Base-by-base conservation (phyloP, 53 echinoderm and acorn worm genomes). In the Astropecten irregularis region DNA sequence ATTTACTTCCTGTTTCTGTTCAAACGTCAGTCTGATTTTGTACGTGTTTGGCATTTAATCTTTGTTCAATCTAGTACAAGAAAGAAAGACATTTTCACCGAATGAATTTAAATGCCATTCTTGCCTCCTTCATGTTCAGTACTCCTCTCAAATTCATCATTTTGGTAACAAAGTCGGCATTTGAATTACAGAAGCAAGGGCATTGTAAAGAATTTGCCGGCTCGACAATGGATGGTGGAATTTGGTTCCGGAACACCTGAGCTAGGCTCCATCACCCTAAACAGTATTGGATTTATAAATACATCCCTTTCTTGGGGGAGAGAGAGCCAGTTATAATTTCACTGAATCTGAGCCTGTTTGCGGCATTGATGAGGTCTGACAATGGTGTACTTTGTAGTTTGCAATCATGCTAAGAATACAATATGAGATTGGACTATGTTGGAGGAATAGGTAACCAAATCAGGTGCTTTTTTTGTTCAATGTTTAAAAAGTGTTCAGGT, bases 321-420 rank as follows among this genome's bases (percentile, higher is more conserved):
- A 52, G 71, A 71, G 36, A 2, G 31, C 4, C 33, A n/a, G 9
- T 71, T 29, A 16, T 42, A 2, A 6, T 22, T 52, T 14, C 71
- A 27, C n/a, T 50, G 49, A 71, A 71, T 52, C 7, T 52, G 51
- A 49, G 9, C 71, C 21, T 9, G n/a, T n/a, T n/a, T n/a, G n/a
- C n/a, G n/a, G n/a, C n/a, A n/a, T n/a, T n/a, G n/a, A n/a, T n/a
- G n/a, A n/a, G n/a, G n/a, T n/a, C 25, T 2, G 6, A 71, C 71
- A 71, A 71, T 71, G 33, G 50, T 11, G 50, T 22, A 26, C 71
- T 33, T 71, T 71, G 71, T 71, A 25, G 44, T 50, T n/a, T n/a
- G n/a, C n/a, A n/a, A n/a, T n/a, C n/a, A n/a, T n/a, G n/a, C n/a
- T n/a, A n/a, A n/a, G n/a, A n/a, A n/a, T n/a, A n/a, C n/a, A n/a